A percentile compares a stretch with the other conserved stretches of the same genome.
Conservation (phyloP, 2,888 invertebrate species). For the Agrotis puta region DNA sequence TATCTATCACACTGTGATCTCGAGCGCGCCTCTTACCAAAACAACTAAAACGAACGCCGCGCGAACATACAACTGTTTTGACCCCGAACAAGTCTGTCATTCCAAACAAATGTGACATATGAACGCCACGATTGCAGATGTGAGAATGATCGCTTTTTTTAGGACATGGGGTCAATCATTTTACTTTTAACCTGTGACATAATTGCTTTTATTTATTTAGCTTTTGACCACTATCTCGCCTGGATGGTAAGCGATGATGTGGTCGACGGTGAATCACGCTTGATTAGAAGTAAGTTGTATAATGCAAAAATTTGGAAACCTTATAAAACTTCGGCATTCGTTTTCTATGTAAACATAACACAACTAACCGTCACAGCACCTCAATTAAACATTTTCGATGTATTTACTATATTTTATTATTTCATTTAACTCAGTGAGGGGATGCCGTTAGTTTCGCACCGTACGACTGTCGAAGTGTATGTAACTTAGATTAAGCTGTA, state of each 20-base stretch:
- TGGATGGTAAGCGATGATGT: too few relatives aligned
- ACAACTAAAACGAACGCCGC: neutral
- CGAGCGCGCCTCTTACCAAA: neutral
- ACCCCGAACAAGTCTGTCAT: neutral
- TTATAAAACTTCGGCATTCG: neutral
- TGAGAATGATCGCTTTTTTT: neutral
- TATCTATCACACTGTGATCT: too few relatives aligned
- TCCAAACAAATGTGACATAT: conserved; percentile 3
- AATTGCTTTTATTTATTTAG: too few relatives aligned
- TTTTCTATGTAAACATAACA: conserved; percentile 41
- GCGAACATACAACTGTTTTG: neutral
- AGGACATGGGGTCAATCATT: neutral
- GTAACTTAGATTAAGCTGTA: conserved; percentile 77
- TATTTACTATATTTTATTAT: conserved; percentile 79
- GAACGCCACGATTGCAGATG: neutral
- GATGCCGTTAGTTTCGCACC: conserved; percentile 65
- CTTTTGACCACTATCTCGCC: too few relatives aligned
- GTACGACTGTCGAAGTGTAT: conserved; percentile 82
- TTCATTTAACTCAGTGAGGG: conserved; percentile 67
- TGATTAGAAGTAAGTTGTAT: too few relatives aligned
- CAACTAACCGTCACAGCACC: conserved; percentile 40
- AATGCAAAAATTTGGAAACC: too few relatives aligned
- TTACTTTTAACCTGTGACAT: too few relatives aligned
- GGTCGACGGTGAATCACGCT: too few relatives aligned
- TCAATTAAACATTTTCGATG: conserved; percentile 76